Base-by-base conservation (phyloP, 2,888 invertebrate species). In the Tortricodes alternella region DNA sequence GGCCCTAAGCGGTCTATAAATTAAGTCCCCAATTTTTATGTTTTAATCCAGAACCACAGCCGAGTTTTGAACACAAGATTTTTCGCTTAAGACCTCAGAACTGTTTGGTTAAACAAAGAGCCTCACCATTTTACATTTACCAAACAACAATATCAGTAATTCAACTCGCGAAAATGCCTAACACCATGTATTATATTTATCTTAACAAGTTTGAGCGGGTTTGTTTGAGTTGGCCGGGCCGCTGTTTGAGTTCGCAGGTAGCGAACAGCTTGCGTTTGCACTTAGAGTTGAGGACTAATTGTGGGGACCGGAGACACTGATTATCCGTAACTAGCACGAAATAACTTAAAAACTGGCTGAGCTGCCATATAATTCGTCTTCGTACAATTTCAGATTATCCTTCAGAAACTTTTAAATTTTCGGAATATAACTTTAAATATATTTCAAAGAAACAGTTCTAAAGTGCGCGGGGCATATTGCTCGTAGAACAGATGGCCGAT, bases 211-310 rank as follows among this genome's bases (percentile, higher is more conserved):
- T 15, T 41, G 23, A 24, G 41, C 15, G 41, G 13, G 15, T 13
- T 34, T 41, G 9, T 41, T 41, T 41, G 41, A 23, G 41, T 41
- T 41, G 24, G 41, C 37, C 16, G 37, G 37, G 7, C 16, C 4
- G 7, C 24, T 15, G 41, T 41, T 41, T 41, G 41, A 15, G 18
- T 37, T 24, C 41, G 15, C 39, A 39, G 39, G 39, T 39, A 21
- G 39, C n/a, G 29, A 29, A 11, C 19, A 35, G 35, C 39, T 39
- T 39, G 8, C 39, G 39, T 18, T 39, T 39, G 39, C 19, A 39
- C 39, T 39, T 39, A 21, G 9, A 39, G 39, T 39, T 39, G 9
- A 11, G 39, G 7, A 19, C 39, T 21, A 21, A 39, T 21, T 39
- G 19, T 11, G 13, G 21, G 11, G 13, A 4, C 6, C 6, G 21